phyloP scores from a whole-genome alignment of 2,888 invertebrate species.

The Meteorus colon region DNA sequence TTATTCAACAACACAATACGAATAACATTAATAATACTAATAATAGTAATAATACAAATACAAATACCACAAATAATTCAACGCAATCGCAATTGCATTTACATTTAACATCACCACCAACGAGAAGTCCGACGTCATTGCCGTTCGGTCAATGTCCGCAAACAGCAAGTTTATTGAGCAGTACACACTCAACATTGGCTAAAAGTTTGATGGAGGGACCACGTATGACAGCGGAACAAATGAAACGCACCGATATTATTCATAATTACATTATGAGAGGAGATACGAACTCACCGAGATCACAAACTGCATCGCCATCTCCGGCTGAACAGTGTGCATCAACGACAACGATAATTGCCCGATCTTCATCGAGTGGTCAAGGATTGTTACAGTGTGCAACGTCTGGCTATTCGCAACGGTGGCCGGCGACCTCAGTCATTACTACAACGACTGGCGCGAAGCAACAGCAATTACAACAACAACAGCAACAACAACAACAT shows the following conservation, averaged over 20 bases:
- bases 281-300: slow-evolving; percentile 74
- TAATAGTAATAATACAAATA: slow-evolving; percentile 35
- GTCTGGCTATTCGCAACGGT: slow-evolving; percentile 63
- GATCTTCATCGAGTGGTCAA: slow-evolving; percentile 68
- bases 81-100: slow-evolving; percentile 75
- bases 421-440: slow-evolving; percentile 77
- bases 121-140: slow-evolving; percentile 75
- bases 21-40: slow-evolving; percentile 8
- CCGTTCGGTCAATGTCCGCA: slow-evolving; percentile 71
- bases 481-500: slow-evolving; percentile 72
- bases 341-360: slow-evolving; percentile 70
- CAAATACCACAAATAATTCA: slow-evolving; percentile 42
- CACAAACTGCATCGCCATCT: slow-evolving; percentile 69
- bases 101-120: slow-evolving; percentile 72
- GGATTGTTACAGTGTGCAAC: slow-evolving; percentile 68
- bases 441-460: slow-evolving; percentile 76
- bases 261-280: slow-evolving; percentile 93
- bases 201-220: slow-evolving; percentile 95
- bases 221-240: slow-evolving; percentile 93
- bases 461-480: slow-evolving; percentile 70
- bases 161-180: slow-evolving; percentile 81
- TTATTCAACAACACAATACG: slow-evolving; percentile 65
- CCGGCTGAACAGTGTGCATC: slow-evolving; percentile 76
- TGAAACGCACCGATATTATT: slow-evolving; percentile 93
- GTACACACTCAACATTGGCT: slow-evolving; percentile 91